These are phyloP conservation scores for Arenaria interpres DNA, from an alignment of 2,113 vertebrate species.

Conservation along the genomic window DNA sequence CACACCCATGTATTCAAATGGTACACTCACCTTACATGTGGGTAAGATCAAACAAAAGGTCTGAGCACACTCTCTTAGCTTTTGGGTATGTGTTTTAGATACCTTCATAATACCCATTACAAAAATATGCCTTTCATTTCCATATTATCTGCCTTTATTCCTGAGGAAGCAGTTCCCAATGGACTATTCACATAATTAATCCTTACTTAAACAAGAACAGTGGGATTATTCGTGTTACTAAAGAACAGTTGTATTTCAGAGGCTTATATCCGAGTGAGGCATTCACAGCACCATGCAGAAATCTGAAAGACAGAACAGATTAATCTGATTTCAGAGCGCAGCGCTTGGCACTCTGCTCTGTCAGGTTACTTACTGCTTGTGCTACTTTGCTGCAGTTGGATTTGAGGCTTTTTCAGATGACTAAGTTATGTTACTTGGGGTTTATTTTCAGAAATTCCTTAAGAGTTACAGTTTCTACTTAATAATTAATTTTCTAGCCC, in stretches of 20 bases:
- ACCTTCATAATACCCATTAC: background rate
- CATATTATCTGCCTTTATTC: background rate
- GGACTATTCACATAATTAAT: background rate
- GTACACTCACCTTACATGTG: accelerated
- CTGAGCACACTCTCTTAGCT: background rate
- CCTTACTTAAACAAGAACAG: background rate
- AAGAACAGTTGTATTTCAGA: background rate
- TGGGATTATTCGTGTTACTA: background rate
- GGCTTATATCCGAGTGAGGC: background rate
- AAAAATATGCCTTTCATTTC: background rate
- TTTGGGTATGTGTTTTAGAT: background rate
- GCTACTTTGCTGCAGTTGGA: background rate
- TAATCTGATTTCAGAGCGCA: background rate
- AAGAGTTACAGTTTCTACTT: background rate
- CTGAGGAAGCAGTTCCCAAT: background rate
- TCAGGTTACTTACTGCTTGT: background rate
- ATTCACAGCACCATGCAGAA: background rate
- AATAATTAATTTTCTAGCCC: background rate
- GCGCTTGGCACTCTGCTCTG: background rate
- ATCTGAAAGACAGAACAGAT: background rate
- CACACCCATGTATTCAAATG: background rate
- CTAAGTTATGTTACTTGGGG: background rate
- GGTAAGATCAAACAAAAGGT: background rate
- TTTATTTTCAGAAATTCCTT: background rate
- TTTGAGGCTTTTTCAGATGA: background rate